Base-by-base conservation (phyloP, 1,140 invertebrate species). In the Rhagoletis pomonella region DNA sequence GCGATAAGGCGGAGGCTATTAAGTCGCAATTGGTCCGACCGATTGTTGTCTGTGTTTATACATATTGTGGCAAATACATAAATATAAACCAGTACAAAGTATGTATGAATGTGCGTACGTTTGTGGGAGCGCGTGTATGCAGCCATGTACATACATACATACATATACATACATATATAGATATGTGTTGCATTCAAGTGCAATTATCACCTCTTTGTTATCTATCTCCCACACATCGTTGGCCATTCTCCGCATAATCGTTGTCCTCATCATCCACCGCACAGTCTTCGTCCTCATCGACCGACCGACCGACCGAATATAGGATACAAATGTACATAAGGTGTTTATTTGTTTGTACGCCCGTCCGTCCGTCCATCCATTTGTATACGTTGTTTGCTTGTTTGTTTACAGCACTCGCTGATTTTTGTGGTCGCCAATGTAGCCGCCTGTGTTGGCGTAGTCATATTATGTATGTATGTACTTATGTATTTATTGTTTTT, bases 151-250 rank as follows among this genome's bases (percentile, higher is more conserved):
- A 17, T 81, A 55, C 47, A 17, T 29, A 81, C 55, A 19, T 55
- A 29, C 7, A n/a, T 17, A 50, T 73, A 6, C 44, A 50, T 81
- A 9, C 9, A 55, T 50, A 44, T 50, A 50, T 77, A 44, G n/a
- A 77, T 19, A 1, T 62, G 44, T 81, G n/a, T 81, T 81, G 73
- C 73, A 81, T 67, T 85, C 69, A 88, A 69, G 69, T 85, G 65
- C 85, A 88, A 88, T 88, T 88, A 88, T 85, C 87, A 88, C 87
- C 87, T 86, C 84, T 86, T 88, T 88, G 87, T 88, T 88, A 88
- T 88, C 87, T 86, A 69, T 77, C 84, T 65, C 85, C 85, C 85
- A 65, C 85, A 62, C 85, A 60, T 58, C 73, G 85, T 2, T 60
- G 59, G 14, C 58, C 59, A 29, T 44, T 62, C 85, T 2, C 85